Conservation (phyloP, 2,797 vertebrate genomes). For the Acipenser transmontanus region DNA sequence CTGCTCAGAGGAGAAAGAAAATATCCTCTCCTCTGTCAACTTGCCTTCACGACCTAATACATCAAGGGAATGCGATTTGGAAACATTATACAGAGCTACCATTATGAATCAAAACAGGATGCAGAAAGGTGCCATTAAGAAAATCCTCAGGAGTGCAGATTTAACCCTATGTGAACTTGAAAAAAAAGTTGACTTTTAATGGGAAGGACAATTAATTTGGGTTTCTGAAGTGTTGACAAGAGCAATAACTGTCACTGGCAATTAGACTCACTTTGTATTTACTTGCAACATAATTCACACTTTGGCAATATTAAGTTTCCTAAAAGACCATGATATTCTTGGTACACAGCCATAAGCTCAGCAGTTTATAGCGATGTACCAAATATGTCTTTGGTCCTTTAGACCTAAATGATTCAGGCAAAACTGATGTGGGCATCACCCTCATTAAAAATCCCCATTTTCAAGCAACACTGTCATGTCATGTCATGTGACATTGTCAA, state of each 20-base stretch:
- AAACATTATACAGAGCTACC: slow-evolving; percentile 43
- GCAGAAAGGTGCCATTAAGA: slow-evolving; percentile 48
- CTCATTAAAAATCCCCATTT: no score
- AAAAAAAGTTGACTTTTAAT: slow-evolving; percentile 25
- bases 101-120: slow-evolving; percentile 40
- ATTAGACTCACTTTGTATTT: slow-evolving; percentile 49
- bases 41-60: slow-evolving; percentile 57
- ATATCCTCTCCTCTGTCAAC: slow-evolving; percentile 55
- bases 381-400: no score
- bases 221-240: slow-evolving; percentile 49
- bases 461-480: no score
- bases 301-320: slow-evolving; percentile 26
- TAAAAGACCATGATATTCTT: slow-evolving; percentile 27
- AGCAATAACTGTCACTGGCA: slow-evolving; percentile 58
- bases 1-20: slow-evolving; percentile 53
- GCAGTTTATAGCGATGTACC: no score
- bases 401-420: no score
- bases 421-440: no score
- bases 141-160: slow-evolving; percentile 43
- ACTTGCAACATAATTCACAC: slow-evolving; percentile 46
- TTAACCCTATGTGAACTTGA: slow-evolving; percentile 56
- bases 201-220: slow-evolving; percentile 24
- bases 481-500: no score
- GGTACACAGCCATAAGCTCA: no score
- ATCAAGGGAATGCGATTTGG: slow-evolving; percentile 51